A percentile compares a stretch with the other conserved stretches of the same genome.
phyloP scores from a whole-genome alignment of 2,888 invertebrate species.

The Lasioglossum pauxillum region DNA sequence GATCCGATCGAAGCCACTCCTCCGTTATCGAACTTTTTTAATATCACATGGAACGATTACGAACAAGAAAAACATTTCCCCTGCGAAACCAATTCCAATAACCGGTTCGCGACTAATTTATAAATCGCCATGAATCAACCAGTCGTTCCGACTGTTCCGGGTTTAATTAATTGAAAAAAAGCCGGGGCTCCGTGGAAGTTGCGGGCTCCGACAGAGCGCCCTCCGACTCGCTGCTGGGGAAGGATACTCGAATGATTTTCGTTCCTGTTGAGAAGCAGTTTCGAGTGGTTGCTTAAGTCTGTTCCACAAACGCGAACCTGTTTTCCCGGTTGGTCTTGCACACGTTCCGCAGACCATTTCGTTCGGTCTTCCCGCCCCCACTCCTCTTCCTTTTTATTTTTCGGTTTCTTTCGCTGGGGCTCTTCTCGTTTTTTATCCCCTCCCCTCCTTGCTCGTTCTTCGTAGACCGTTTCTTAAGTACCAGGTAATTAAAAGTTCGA shows the following conservation, averaged over 20 bases:
- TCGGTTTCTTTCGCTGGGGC: slow-evolving; percentile 1
- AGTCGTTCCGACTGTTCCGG: background rate
- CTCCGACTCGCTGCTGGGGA: background rate
- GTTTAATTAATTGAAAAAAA: slow-evolving; percentile 67
- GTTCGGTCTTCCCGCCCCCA: slow-evolving; percentile 18
- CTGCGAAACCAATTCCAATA: slow-evolving; percentile 22
- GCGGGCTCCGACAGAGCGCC: background rate
- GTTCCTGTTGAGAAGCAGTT: slow-evolving; percentile 69
- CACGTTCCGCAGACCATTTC: slow-evolving; percentile 49
- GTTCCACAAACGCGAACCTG: slow-evolving; percentile 54
- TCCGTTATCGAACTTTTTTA: background rate
- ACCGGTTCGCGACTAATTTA: slow-evolving; percentile 12
- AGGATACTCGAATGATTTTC: slow-evolving; percentile 65
- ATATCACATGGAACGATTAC: background rate
- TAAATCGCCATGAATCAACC: slow-evolving; percentile 6
- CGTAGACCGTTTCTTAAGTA: slow-evolving; percentile 66
- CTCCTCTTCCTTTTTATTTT: slow-evolving; percentile 2
- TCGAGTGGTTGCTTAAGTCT: slow-evolving; percentile 67
- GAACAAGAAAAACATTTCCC: slow-evolving; percentile 11
- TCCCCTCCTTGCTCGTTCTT: slow-evolving; percentile 29
- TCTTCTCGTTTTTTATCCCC: slow-evolving; percentile 4
- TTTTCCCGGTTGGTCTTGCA: slow-evolving; percentile 12
- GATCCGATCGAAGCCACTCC: background rate
- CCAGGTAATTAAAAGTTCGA: slow-evolving; percentile 79
- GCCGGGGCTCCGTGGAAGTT: slow-evolving; percentile 8